Percentiles rank a stretch among this genome's conserved stretches.
These are phyloP conservation scores for Saguinus imperator DNA, from an alignment of 2,113 vertebrate species.

Conservation along the genomic window DNA sequence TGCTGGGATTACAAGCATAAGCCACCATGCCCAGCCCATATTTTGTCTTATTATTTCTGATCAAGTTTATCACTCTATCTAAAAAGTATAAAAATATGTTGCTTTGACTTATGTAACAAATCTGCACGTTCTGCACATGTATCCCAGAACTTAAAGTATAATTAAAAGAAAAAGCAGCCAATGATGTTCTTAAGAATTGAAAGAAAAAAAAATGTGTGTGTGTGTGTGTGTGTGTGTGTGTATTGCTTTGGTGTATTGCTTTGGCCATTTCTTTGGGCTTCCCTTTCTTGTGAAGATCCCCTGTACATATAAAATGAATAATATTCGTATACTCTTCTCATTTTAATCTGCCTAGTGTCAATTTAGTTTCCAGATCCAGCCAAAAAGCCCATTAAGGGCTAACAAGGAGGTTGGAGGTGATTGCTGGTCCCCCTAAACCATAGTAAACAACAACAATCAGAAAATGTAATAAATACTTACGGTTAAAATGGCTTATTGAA, in stretches of 20 bases:
- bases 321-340: not conserved
- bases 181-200: too few relatives aligned
- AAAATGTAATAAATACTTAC: not conserved
- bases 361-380: not conserved
- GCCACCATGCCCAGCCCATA: too few relatives aligned
- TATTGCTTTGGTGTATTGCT: not conserved
- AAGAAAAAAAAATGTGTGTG: too few relatives aligned
- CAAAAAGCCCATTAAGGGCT: not conserved
- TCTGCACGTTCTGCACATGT: too few relatives aligned
- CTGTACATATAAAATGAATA: not conserved
- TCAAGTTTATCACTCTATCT: not conserved
- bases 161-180: too few relatives aligned
- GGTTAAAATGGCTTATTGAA: not conserved
- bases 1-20: too few relatives aligned
- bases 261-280: not conserved
- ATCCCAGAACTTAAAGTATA: too few relatives aligned
- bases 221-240: too few relatives aligned
- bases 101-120: not conserved
- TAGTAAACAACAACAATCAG: not conserved
- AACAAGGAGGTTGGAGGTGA: not conserved
- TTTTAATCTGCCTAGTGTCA: not conserved
- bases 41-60: not conserved
- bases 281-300: not conserved
- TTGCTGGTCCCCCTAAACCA: not conserved
- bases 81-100: not conserved